Evolutionary conservation across 2,797 vertebrate species (phyloP).

Genomic region (Rhynchonycteris naso): DNA sequence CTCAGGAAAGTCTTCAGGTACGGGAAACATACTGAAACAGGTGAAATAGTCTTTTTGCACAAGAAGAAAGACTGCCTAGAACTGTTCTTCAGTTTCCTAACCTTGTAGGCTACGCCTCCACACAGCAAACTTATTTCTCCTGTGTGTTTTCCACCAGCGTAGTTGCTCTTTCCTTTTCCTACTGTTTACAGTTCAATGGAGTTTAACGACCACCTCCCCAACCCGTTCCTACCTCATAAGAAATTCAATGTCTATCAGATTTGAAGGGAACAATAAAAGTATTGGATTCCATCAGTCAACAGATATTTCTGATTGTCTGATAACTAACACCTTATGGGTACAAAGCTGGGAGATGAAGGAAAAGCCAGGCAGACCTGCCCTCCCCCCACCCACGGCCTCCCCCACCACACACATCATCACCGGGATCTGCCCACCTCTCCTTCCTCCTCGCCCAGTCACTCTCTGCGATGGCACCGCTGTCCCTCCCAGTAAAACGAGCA

Average conservation of each 20-base stretch:
- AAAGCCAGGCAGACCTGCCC: background rate
- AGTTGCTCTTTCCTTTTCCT: background rate
- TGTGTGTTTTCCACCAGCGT: background rate
- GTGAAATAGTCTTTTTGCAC: background rate
- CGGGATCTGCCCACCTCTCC: background rate
- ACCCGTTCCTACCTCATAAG: background rate
- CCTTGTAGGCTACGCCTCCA: slow-evolving; percentile 5
- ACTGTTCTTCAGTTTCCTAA: slow-evolving; percentile 12
- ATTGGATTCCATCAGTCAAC: background rate
- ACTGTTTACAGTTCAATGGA: background rate
- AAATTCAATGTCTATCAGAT: slow-evolving; percentile 31
- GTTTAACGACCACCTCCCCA: background rate
- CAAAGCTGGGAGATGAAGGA: background rate
- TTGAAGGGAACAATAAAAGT: background rate
- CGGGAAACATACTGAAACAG: background rate
- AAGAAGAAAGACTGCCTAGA: background rate
- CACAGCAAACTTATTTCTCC: background rate
- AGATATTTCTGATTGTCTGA: background rate
- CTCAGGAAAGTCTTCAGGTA: slow-evolving; percentile 8
- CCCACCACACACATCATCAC: background rate
- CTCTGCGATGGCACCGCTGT: background rate
- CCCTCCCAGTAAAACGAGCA: background rate
- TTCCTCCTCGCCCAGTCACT: background rate
- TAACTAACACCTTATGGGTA: background rate
- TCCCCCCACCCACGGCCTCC: background rate